These are phyloP conservation scores for Ooceraea biroi DNA, from an alignment of 1,140 invertebrate genomes.

Conservation along the genomic window DNA sequence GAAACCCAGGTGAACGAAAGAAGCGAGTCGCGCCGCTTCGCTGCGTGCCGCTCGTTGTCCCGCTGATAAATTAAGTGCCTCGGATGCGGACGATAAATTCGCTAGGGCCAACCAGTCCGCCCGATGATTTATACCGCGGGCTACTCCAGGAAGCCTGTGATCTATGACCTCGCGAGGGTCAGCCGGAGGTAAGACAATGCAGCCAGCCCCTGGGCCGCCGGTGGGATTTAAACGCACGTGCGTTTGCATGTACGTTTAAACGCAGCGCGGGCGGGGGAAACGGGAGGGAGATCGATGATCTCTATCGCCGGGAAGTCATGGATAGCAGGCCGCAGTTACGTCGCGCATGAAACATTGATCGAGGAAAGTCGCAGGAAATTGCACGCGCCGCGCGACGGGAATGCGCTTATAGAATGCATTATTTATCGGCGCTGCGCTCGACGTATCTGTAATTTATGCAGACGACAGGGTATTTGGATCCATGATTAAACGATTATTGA, in stretches of 20 bases:
- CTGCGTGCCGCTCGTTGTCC: conserved; percentile 66
- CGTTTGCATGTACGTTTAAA: conserved; percentile 64
- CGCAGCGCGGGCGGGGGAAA: conserved; percentile 50
- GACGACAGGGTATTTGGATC: conserved; percentile 47
- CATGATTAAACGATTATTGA: conserved; percentile 58
- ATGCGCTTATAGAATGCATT: conserved; percentile 60
- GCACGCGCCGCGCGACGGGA: conserved; percentile 59
- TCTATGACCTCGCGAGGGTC: conserved; percentile 76
- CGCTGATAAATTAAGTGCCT: conserved; percentile 80
- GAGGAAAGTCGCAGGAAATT: conserved; percentile 70
- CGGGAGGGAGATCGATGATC: conserved; percentile 54
- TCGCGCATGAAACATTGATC: conserved; percentile 58
- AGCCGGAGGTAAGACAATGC: conserved; percentile 75
- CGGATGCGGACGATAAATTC: conserved; percentile 77
- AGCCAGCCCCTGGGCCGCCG: conserved; percentile 1
- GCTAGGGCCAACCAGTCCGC: conserved; percentile 70
- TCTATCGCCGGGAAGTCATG: conserved; percentile 57
- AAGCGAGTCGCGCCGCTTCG: conserved; percentile 29
- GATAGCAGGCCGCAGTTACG: conserved; percentile 48
- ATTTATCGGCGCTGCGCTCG: conserved; percentile 50
- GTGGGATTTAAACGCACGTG: conserved; percentile 60
- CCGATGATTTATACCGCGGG: conserved; percentile 76
- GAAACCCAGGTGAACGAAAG: conserved; percentile 7
- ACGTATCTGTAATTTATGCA: conserved; percentile 49
- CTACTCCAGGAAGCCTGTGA: conserved; percentile 78